Percentiles rank a stretch among this genome's conserved stretches.
Conservation (phyloP, 2,113 vertebrate genomes). For the Colistium nudipinnis region DNA sequence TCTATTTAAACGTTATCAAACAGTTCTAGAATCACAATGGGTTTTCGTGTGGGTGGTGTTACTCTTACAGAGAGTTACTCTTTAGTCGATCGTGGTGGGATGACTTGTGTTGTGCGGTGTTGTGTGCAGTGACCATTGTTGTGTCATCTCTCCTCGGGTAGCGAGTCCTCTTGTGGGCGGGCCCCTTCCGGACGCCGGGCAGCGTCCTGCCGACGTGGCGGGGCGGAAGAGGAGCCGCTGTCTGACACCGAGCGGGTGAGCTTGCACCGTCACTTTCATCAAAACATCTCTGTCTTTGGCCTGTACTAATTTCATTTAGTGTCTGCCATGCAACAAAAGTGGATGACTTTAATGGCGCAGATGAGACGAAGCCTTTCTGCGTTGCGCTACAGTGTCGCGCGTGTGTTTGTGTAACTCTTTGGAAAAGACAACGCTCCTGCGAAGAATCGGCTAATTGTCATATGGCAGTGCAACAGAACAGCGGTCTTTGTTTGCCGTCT, state of each 20-base stretch:
- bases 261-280: constrained; percentile 57
- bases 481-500: constrained; percentile 12
- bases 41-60: too few species aligned
- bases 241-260: constrained; percentile 76
- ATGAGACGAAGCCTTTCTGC: too few species aligned
- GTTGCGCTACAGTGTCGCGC: neutral
- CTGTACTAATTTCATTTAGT: neutral
- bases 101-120: too few species aligned
- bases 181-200: constrained; percentile 56
- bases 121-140: too few species aligned
- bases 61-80: too few species aligned
- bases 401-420: neutral
- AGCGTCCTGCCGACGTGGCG: constrained; percentile 84
- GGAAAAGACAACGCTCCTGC: neutral
- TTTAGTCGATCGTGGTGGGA: too few species aligned
- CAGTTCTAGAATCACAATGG: too few species aligned
- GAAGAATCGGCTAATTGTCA: constrained; percentile 42
- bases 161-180: constrained; percentile 45
- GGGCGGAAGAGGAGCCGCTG: constrained; percentile 74
- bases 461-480: constrained; percentile 13
- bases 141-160: neutral
- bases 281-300: constrained; percentile 41
- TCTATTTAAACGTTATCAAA: too few species aligned
- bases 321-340: too few species aligned
- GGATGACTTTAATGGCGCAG: too few species aligned